Base-by-base conservation (phyloP, 2,888 invertebrate species). In the Tetragonula carbonaria region DNA sequence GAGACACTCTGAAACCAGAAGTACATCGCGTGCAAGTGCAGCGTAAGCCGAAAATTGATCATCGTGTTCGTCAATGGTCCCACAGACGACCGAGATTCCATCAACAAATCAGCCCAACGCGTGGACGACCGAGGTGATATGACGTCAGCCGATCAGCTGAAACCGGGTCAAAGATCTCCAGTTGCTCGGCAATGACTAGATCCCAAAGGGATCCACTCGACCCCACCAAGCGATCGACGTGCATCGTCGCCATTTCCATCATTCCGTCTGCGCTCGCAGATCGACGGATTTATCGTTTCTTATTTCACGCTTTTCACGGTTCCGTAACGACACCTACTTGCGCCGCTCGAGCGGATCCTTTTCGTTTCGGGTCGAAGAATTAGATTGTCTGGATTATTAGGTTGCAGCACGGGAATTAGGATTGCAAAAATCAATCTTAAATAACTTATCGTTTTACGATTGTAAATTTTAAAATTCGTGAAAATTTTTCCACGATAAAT, bases 301-400 rank as follows among this genome's bases (percentile, higher is more conserved):
- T 78, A 78, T 81, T 67, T 78, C 75, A 67, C 80, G 50, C 57
- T 84, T 86, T 87, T 88, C 86, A 84, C 86, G 87, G 87, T 88
- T 87, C 80, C 82, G 72, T 84, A 80, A 82, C 76, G 84, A 84
- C 78, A 28, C 28, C 28, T 86, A 62, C 76, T 70, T 53, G 50
- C 63, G 65, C 62, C 74, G 77, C 45, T 80, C 70, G 66, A 76
- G 80, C 79, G 80, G 62, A 87, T 82, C 84, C 59, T 77, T 8
- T 50, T 18, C 66, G 76, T 76, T 86, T 71, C 76, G 83, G 78
- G 66, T 72, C 78, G 78, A 57, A 11, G 65, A 38, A 13, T 28
- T 28, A 28, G 28, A 28, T 28, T 28, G 80, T n/a, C 50, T 28
- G 66, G 71, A 79, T 81, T 62, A 63, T 72, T 53, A n/a, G 66